A percentile compares a stretch with the other conserved stretches of the same genome.
phyloP scores from a whole-genome alignment of 2,888 invertebrate species.

The Athalia rosae region DNA sequence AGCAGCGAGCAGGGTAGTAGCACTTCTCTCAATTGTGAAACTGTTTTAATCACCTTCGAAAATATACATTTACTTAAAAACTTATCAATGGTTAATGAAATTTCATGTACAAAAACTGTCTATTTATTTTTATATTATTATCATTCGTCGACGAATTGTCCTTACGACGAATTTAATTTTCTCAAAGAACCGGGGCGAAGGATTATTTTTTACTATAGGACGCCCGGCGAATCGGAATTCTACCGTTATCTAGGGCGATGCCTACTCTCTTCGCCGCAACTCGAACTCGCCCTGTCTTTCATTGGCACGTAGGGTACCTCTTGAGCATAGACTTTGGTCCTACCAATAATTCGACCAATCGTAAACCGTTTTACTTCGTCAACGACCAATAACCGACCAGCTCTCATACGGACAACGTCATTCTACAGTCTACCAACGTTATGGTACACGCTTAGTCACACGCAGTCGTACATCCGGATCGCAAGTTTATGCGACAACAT shows the following conservation, averaged over 20 bases:
- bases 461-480: slow-evolving; percentile 40
- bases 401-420: slow-evolving; percentile 23
- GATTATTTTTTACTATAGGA: slow-evolving; percentile 9
- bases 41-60: too few relatives aligned
- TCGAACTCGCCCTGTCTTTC: slow-evolving; percentile 52
- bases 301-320: slow-evolving; percentile 34
- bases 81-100: too few relatives aligned
- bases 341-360: background rate
- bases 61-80: too few relatives aligned
- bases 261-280: slow-evolving; percentile 59
- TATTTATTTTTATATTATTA: too few relatives aligned
- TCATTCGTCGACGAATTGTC: background rate
- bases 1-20: too few relatives aligned
- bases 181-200: background rate
- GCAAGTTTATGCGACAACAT: background rate
- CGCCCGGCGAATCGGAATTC: slow-evolving; percentile 60
- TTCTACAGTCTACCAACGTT: slow-evolving; percentile 9
- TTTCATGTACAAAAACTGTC: too few relatives aligned
- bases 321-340: slow-evolving; percentile 22
- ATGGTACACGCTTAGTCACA: slow-evolving; percentile 42
- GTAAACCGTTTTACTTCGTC: background rate
- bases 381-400: slow-evolving; percentile 4
- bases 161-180: slow-evolving; percentile 3
- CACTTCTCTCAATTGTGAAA: too few relatives aligned
- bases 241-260: slow-evolving; percentile 72